These are phyloP conservation scores for Drosophila siamana DNA, from an alignment of 2,888 invertebrate species.

Conservation along the genomic window DNA sequence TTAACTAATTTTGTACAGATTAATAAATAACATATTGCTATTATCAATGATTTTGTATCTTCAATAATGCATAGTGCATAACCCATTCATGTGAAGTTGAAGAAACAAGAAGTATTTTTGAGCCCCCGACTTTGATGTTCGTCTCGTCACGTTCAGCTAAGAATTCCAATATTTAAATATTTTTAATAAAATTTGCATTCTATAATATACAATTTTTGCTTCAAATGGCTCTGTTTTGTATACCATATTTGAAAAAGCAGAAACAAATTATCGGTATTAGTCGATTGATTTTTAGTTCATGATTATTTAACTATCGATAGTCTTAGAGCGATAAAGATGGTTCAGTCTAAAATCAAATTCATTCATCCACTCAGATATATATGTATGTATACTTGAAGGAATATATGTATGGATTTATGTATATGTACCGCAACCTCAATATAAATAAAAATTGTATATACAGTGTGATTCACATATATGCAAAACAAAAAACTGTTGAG, in stretches of 20 bases:
- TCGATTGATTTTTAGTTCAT: not conserved
- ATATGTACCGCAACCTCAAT: slow-evolving; percentile 11
- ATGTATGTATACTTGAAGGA: not conserved
- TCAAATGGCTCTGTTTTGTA: not conserved
- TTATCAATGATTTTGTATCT: not conserved
- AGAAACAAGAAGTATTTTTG: not conserved
- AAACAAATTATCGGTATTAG: slow-evolving; percentile 5
- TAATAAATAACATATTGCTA: not conserved
- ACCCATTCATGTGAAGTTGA: not conserved
- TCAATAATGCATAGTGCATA: no score
- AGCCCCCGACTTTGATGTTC: not conserved
- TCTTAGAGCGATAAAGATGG: not conserved
- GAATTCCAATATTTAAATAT: not conserved
- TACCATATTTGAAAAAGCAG: not conserved
- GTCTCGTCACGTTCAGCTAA: not conserved
- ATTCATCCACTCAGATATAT: not conserved
- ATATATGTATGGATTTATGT: slow-evolving; percentile 6
- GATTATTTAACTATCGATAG: not conserved
- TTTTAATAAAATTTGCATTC: not conserved
- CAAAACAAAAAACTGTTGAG: slow-evolving; percentile 4
- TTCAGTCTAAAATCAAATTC: slow-evolving; percentile 3
- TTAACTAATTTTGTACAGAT: not conserved
- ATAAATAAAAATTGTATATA: slow-evolving; percentile 11
- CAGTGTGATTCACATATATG: slow-evolving; percentile 30
- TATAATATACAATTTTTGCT: not conserved